phyloP scores from a whole-genome alignment of 1,140 invertebrate species.

The Pissodes strobi region DNA sequence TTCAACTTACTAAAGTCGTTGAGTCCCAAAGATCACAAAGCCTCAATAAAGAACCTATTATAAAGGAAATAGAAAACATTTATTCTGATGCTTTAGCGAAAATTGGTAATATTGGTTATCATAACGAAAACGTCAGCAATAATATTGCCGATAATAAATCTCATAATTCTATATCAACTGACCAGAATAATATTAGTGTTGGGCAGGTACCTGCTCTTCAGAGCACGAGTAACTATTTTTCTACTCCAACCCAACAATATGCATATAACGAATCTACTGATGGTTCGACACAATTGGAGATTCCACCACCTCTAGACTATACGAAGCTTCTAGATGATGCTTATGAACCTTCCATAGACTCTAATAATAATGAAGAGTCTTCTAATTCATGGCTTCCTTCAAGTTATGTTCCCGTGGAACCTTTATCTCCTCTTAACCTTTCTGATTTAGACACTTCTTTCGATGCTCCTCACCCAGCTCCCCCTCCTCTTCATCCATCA shows the following conservation, averaged over 20 bases:
- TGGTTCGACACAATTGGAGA: not conserved
- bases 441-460: slow-evolving; percentile 20
- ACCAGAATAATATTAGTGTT: not conserved
- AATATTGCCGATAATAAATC: not conserved
- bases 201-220: too few species aligned
- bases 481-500: slow-evolving; percentile 4
- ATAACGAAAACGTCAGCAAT: not conserved
- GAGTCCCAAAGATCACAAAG: slow-evolving; percentile 42
- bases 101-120: slow-evolving; percentile 20
- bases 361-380: slow-evolving; percentile 23
- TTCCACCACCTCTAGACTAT: slow-evolving; percentile 1
- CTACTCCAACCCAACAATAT: too few species aligned
- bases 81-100: slow-evolving; percentile 28
- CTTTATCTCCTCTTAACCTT: slow-evolving; percentile 37
- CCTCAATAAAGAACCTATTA: slow-evolving; percentile 9
- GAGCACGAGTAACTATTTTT: too few species aligned
- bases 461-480: not conserved
- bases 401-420: slow-evolving; percentile 34
- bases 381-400: slow-evolving; percentile 20
- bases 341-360: slow-evolving; percentile 6
- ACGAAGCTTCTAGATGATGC: not conserved
- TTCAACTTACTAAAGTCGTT: slow-evolving; percentile 45
- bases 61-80: slow-evolving; percentile 25
- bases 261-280: too few species aligned
- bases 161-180: not conserved